phyloP scores from a whole-genome alignment of 2,113 vertebrate species.

The Corvus cornix region DNA sequence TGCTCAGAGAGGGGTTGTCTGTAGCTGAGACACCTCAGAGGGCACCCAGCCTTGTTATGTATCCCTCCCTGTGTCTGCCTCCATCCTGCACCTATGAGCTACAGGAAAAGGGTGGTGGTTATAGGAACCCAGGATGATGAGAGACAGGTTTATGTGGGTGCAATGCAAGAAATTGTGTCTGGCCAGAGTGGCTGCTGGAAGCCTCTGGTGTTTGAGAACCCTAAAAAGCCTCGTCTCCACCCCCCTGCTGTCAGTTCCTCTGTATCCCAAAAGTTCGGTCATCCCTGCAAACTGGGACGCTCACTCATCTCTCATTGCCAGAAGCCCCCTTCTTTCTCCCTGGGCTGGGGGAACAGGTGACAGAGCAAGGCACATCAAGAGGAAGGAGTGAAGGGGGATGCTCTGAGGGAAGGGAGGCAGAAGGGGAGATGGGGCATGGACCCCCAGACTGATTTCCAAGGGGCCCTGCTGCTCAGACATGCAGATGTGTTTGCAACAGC shows the following conservation, averaged over 20 bases:
- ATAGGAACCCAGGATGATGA: not conserved
- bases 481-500: accelerated
- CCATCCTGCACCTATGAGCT: not conserved
- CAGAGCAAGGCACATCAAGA: not conserved
- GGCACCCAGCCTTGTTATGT: not conserved
- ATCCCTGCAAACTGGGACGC: not conserved
- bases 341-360: not conserved
- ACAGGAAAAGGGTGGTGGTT: not conserved
- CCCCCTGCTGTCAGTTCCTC: accelerated
- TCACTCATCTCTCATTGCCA: not conserved
- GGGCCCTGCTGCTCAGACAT: not conserved
- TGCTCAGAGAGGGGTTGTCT: not conserved
- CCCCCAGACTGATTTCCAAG: not conserved
- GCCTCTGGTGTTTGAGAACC: not conserved
- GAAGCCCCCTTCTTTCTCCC: not conserved
- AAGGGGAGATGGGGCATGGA: accelerated
- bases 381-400: not conserved
- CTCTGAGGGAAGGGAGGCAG: not conserved
- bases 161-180: accelerated
- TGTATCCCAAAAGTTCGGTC: accelerated
- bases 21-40: not conserved
- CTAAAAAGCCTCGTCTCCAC: not conserved
- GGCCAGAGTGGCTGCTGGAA: not conserved
- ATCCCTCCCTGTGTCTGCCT: not conserved
- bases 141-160: not conserved